Conservation (phyloP, 2,113 vertebrate genomes). For the Coregonus clupeaformis region DNA sequence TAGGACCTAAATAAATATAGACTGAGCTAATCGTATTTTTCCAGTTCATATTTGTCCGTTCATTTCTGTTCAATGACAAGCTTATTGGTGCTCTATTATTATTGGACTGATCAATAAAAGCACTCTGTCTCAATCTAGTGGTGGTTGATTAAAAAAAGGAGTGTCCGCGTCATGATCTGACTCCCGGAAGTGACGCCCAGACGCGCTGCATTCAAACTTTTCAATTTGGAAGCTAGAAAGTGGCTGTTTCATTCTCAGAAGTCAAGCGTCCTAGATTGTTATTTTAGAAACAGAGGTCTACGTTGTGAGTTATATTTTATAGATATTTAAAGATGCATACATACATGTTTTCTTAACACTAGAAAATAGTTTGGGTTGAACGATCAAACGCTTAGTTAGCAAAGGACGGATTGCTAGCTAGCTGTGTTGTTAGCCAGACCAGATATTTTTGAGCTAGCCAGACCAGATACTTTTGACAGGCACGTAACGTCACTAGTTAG, state of each 20-base stretch:
- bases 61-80: background rate
- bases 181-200: background rate
- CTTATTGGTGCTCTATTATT: no score
- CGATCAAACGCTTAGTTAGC: no score
- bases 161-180: background rate
- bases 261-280: background rate
- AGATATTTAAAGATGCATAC: background rate
- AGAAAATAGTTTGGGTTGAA: no score
- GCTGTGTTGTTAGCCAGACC: background rate
- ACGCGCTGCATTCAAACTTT: background rate
- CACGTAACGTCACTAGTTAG: background rate
- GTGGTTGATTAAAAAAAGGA: background rate
- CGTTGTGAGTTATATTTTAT: background rate
- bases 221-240: background rate
- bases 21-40: background rate
- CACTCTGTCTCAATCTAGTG: conserved; percentile 36
- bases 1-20: no score
- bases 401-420: no score
- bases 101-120: background rate
- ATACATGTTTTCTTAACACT: background rate
- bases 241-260: background rate
- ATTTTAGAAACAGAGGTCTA: background rate
- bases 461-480: background rate
- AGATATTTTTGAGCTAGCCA: no score
- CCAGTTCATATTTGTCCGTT: background rate